These are phyloP conservation scores for Cephus pulcher DNA, from an alignment of 2,888 invertebrate genomes.

Conservation along the genomic window DNA sequence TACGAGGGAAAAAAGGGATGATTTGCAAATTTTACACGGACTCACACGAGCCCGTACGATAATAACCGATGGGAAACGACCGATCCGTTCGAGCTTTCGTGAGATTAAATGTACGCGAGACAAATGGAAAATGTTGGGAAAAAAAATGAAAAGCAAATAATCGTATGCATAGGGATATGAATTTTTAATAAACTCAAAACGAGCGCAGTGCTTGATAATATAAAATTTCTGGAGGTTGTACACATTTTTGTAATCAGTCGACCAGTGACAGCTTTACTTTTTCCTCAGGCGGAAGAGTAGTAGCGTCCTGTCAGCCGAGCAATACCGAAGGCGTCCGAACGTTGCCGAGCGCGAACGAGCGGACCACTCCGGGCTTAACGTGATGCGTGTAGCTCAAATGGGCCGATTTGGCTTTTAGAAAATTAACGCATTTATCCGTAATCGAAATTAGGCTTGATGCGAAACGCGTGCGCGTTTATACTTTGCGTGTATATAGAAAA, in stretches of 20 bases:
- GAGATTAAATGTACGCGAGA: neutral
- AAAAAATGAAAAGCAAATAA: neutral
- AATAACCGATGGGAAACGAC: neutral
- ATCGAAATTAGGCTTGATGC: slow-evolving; percentile 59
- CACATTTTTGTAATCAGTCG: neutral
- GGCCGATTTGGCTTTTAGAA: slow-evolving; percentile 29
- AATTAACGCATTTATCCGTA: slow-evolving; percentile 36
- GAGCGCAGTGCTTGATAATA: neutral
- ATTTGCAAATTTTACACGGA: slow-evolving; percentile 13
- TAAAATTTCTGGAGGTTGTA: neutral
- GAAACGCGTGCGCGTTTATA: neutral
- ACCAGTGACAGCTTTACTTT: neutral
- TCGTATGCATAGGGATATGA: neutral
- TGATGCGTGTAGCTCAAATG: slow-evolving; percentile 19
- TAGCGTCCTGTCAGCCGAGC: neutral
- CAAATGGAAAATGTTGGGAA: neutral
- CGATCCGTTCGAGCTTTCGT: neutral
- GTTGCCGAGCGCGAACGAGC: neutral
- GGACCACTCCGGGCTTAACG: neutral
- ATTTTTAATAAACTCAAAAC: neutral
- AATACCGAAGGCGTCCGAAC: neutral
- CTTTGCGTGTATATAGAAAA: neutral
- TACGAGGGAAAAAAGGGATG: neutral
- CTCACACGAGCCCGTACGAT: slow-evolving; percentile 12
- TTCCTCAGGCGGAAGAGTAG: slow-evolving; percentile 1